Evolutionary conservation across 1,140 invertebrate species (phyloP), one percentile per base, ranked within the genome.

Genomic region (Aradophagus sp.): DNA sequence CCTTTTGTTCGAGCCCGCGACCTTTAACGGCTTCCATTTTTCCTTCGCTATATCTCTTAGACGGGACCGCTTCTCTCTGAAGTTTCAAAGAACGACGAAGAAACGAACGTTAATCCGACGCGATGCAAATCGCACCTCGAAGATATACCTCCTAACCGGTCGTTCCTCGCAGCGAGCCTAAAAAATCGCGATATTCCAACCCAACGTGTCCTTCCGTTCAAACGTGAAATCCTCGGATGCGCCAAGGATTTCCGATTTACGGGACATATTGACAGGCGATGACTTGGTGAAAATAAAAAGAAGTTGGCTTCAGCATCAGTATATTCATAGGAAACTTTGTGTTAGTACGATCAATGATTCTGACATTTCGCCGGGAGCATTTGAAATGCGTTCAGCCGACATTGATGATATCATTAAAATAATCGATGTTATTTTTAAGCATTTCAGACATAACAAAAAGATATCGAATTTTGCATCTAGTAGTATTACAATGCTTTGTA

Each of bases 21-120:
- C 65, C 70, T 73, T 73, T 73, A 68, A 70, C 62, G 61, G 56
- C 42, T 42, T 58, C 29, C 52, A 70, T 67, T 62, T 71, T 71
- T 62, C 72, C 55, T 41, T 36, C 23, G 29, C 39, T 16, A 23
- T 66, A 52, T 66, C 47, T 74, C 34, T 32, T 11, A 36, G 42
- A 61, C 34, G 27, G 20, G 48, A 59, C 67, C 66, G 75, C 69
- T 73, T 67, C 66, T 73, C 62, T 67, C 50, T 67, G 58, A 62
- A 61, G 63, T 55, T 55, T 41, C 20, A 63, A 66, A 52, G 62
- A 63, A 67, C 58, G 63, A 55, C 38, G 34, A 45, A 66, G 59
- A 42, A 67, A 65, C 45, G 63, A 74, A 76, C 72, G 70, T 73
- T 78, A 78, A 78, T 78, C 74, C 72, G 69, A 73, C 74, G 61